A percentile compares a stretch with the other conserved stretches of the same genome.
Conservation (phyloP, 2,797 vertebrate species). For the Synanceia verrucosa region DNA sequence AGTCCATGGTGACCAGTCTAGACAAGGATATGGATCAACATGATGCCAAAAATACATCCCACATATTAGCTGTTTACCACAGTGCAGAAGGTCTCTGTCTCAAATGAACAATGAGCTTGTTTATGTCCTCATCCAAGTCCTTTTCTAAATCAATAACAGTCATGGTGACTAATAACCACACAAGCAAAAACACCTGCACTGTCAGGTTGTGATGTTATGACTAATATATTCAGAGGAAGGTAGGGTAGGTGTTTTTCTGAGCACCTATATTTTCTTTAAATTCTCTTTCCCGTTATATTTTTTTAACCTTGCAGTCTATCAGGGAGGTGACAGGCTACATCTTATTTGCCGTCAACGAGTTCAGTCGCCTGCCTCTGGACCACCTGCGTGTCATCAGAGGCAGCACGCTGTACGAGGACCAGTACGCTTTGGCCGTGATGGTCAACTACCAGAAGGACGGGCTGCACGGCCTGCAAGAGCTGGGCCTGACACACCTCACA, state of each 20-base stretch:
- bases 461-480: slow-evolving; percentile 90
- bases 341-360: slow-evolving; percentile 92
- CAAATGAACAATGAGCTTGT: slow-evolving; percentile 29
- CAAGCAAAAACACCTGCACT: slow-evolving; percentile 17
- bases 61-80: slow-evolving; percentile 5
- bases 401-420: slow-evolving; percentile 89
- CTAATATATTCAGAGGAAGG: background rate
- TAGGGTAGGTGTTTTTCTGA: background rate
- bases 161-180: slow-evolving; percentile 22
- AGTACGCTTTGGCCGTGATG: slow-evolving; percentile 91
- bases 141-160: slow-evolving; percentile 23
- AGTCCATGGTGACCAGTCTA: slow-evolving; percentile 10
- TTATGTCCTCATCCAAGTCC: background rate
- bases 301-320: slow-evolving; percentile 86
- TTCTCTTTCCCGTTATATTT: background rate
- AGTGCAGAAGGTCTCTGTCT: slow-evolving; percentile 29
- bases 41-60: background rate
- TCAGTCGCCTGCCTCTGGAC: slow-evolving; percentile 91
- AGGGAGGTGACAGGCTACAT: slow-evolving; percentile 97
- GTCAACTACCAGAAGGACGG: slow-evolving; percentile 96
- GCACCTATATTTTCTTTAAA: background rate
- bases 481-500: slow-evolving; percentile 93
- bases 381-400: slow-evolving; percentile 95
- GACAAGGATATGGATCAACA: slow-evolving; percentile 17
- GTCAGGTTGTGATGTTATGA: slow-evolving; percentile 2